These are phyloP conservation scores for Minunthozetes semirufus DNA, from an alignment of 2,888 invertebrate species.

Conservation along the genomic window DNA sequence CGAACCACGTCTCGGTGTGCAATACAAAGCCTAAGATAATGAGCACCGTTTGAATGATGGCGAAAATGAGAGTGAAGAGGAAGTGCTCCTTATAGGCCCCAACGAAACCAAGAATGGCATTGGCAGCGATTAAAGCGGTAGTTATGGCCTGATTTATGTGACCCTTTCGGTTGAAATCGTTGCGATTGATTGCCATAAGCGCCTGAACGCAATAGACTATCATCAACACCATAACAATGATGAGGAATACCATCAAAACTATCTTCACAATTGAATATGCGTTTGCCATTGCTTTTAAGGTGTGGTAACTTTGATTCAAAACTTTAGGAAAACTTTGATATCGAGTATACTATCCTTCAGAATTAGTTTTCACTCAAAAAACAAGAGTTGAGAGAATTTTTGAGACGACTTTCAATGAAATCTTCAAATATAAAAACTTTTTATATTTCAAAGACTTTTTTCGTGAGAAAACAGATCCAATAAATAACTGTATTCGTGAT, in stretches of 20 bases:
- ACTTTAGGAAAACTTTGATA: neutral
- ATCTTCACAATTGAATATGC: conserved; percentile 31
- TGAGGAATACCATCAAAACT: conserved; percentile 30
- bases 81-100: conserved; percentile 34
- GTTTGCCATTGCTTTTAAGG: conserved; percentile 18
- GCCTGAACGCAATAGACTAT: conserved; percentile 31
- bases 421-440: neutral
- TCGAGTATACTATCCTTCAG: neutral
- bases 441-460: neutral
- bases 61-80: conserved; percentile 35
- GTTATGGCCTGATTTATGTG: conserved; percentile 29
- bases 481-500: neutral
- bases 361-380: neutral
- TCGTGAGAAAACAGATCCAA: neutral
- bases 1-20: conserved; percentile 23
- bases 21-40: conserved; percentile 9
- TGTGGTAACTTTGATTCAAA: neutral
- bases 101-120: conserved; percentile 29
- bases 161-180: conserved; percentile 15
- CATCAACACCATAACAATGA: conserved; percentile 35
- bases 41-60: conserved; percentile 32
- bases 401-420: too few relatives aligned
- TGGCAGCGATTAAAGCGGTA: conserved; percentile 33
- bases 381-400: neutral
- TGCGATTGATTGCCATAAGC: conserved; percentile 22